Evolutionary conservation across 1,140 invertebrate species (phyloP).

Genomic region (Papilio polytes): DNA sequence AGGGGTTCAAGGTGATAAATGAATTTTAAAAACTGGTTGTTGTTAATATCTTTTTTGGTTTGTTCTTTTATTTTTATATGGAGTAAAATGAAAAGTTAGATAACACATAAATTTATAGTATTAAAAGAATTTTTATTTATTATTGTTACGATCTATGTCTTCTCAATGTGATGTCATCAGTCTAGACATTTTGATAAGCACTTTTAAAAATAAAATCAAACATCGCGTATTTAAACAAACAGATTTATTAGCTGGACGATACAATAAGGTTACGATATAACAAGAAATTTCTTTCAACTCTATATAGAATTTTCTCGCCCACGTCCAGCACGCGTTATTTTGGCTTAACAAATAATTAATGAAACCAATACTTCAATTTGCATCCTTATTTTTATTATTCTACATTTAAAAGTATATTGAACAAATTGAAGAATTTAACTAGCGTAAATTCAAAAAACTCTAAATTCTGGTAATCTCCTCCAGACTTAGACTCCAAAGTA

Average conservation of each 20-base stretch:
- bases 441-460: too few relatives aligned
- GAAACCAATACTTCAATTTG: neutral
- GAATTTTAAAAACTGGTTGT: conserved; percentile 17
- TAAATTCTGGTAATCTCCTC: too few relatives aligned
- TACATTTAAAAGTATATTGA: too few relatives aligned
- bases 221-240: neutral
- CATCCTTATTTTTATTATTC: too few relatives aligned
- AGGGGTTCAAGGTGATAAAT: conserved; percentile 29
- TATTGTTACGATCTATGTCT: too few relatives aligned
- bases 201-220: too few relatives aligned
- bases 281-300: neutral
- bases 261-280: neutral
- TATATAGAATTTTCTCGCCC: neutral
- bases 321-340: conserved; percentile 1
- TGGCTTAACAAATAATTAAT: neutral
- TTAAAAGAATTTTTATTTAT: too few relatives aligned
- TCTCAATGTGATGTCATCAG: neutral
- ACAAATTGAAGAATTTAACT: too few relatives aligned
- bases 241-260: neutral
- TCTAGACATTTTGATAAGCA: too few relatives aligned
- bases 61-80: neutral
- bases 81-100: too few relatives aligned
- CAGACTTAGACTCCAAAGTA: neutral
- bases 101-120: too few relatives aligned
- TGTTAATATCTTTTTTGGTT: conserved; percentile 7